These are phyloP conservation scores for Andrena minutula DNA, from an alignment of 2,888 invertebrate species.

Conservation along the genomic window DNA sequence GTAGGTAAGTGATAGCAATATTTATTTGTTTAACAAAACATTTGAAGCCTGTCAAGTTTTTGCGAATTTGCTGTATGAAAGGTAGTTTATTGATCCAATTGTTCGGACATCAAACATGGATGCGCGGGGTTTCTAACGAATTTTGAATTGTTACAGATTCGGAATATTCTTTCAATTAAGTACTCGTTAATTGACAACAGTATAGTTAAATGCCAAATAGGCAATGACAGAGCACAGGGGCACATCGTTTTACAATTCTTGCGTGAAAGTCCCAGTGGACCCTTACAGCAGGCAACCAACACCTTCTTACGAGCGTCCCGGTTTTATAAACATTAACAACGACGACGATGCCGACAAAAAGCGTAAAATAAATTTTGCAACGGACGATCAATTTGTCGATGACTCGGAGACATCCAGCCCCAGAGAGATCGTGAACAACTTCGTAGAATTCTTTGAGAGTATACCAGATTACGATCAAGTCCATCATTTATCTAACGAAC, in stretches of 20 bases:
- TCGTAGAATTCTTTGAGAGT: constrained; percentile 91
- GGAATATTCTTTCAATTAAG: background rate
- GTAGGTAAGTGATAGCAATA: constrained; percentile 1
- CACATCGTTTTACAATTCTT: constrained; percentile 90
- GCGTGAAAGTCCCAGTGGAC: constrained; percentile 90
- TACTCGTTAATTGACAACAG: background rate
- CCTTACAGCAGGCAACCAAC: constrained; percentile 90
- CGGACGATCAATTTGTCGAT: constrained; percentile 29
- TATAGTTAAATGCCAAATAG: background rate
- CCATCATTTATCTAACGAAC: constrained; percentile 90
- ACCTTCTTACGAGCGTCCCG: constrained; percentile 88
- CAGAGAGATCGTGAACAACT: constrained; percentile 86
- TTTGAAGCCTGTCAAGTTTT: background rate
- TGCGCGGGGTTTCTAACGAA: background rate
- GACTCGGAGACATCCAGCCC: constrained; percentile 63
- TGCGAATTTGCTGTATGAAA: background rate
- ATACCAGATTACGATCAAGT: constrained; percentile 93
- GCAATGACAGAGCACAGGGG: constrained; percentile 86
- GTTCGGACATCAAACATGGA: background rate
- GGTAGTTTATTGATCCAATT: background rate
- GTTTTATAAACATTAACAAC: constrained; percentile 59
- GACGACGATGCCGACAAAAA: constrained; percentile 72
- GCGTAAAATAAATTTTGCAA: constrained; percentile 82
- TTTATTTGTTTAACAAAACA: background rate
- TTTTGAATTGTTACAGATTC: background rate